Evolutionary conservation across 2,888 invertebrate species (phyloP).

Genomic region (Agrochola lota): DNA sequence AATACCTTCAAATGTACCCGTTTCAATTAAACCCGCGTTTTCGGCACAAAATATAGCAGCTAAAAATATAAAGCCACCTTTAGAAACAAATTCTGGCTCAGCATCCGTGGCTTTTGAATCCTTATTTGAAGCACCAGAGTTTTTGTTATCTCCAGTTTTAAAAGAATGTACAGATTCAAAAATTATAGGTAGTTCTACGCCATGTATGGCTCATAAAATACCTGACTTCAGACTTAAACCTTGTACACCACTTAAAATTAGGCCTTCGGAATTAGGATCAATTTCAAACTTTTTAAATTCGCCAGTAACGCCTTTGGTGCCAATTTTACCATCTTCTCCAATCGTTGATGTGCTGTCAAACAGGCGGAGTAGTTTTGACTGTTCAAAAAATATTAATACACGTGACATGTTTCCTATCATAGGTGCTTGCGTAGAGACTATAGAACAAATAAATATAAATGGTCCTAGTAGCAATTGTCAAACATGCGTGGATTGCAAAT

Average conservation of each 20-base stretch:
- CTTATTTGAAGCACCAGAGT: background rate
- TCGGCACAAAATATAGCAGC: background rate
- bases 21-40: background rate
- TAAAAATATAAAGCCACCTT: background rate
- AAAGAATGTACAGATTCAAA: background rate
- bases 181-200: background rate
- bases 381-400: conserved; percentile 1
- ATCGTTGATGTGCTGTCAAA: background rate
- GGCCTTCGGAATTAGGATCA: background rate
- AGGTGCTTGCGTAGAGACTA: background rate
- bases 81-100: background rate
- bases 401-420: background rate
- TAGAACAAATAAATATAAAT: background rate
- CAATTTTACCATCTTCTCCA: background rate
- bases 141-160: background rate
- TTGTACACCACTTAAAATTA: background rate
- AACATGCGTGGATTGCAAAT: background rate
- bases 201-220: background rate
- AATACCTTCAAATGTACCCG: background rate
- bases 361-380: background rate
- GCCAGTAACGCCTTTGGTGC: background rate
- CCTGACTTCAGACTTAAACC: background rate
- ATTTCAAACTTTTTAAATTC: background rate
- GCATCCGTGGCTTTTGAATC: background rate
- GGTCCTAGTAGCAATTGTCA: background rate